These are phyloP conservation scores for Melopsittacus undulatus DNA, from an alignment of 2,797 vertebrate genomes.

Conservation along the genomic window DNA sequence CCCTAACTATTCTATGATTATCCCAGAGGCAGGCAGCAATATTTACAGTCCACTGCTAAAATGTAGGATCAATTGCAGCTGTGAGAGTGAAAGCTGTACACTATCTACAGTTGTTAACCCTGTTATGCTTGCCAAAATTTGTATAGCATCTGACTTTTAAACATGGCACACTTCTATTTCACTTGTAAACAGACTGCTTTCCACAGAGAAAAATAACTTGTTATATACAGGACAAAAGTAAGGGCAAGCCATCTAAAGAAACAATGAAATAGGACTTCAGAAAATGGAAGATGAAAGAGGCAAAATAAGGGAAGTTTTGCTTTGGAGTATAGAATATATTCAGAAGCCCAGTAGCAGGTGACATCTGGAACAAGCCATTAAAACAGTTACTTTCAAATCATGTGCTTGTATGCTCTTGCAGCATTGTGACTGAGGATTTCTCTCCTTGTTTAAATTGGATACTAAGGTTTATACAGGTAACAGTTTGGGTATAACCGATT, in stretches of 20 bases:
- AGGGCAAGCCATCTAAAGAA: neutral
- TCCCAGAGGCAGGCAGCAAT: neutral
- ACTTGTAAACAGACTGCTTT: neutral
- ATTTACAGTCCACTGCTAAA: neutral
- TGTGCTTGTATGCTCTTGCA: neutral
- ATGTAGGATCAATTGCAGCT: neutral
- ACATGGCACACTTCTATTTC: neutral
- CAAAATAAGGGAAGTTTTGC: neutral
- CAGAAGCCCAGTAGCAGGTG: neutral
- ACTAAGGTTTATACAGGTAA: neutral
- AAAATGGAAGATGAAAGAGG: slow-evolving; percentile 2
- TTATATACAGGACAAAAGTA: neutral
- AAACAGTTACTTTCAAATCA: neutral
- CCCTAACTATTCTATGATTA: neutral
- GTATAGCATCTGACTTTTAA: neutral
- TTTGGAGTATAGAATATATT: slow-evolving; percentile 8
- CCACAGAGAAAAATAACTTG: neutral
- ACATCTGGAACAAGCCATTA: neutral
- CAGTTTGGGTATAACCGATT: neutral
- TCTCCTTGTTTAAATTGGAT: neutral
- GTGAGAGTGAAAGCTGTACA: neutral
- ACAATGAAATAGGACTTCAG: neutral
- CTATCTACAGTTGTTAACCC: neutral
- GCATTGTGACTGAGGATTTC: neutral
- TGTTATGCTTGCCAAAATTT: neutral